phyloP scores from a whole-genome alignment of 2,113 vertebrate genomes.

The Sus scrofa region T2T-Sscrofa CM000824.6:173315501-173316000 shows the following conservation, averaged over 20 bases:
- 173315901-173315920: background rate
- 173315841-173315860: background rate
- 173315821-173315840: background rate
- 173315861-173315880: background rate
- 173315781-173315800: background rate
- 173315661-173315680: background rate
- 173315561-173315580: background rate
- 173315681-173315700: background rate
- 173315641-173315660: background rate
- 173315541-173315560: background rate
- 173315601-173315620: background rate
- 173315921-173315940: background rate
- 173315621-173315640: background rate
- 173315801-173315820: background rate
- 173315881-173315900: background rate
- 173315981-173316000: constrained; percentile 1
- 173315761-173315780: background rate
- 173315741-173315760: background rate
- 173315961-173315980: background rate
- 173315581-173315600: background rate
- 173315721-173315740: background rate
- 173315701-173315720: background rate
- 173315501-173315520: background rate
- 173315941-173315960: background rate
- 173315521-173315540: background rate